Evolutionary conservation across 2,113 vertebrate species (phyloP).

Genomic region (Australoheros scitulus): DNA sequence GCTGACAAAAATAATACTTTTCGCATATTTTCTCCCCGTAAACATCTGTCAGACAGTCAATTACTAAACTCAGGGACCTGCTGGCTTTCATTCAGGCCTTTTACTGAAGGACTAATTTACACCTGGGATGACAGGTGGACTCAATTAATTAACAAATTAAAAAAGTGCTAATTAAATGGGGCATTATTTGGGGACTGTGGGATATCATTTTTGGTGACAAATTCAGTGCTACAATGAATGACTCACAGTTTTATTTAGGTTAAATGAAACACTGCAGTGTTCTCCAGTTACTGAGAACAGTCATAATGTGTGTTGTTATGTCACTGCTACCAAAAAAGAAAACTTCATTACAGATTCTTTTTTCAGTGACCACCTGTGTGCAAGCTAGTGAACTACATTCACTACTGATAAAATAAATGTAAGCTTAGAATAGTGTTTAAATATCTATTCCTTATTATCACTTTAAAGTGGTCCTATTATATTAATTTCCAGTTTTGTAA

Average conservation of each 20-base stretch:
- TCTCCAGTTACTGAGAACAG: background rate
- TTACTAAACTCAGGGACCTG: slow-evolving; percentile 3
- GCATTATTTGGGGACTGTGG: slow-evolving; percentile 6
- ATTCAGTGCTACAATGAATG: background rate
- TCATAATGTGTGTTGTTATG: background rate
- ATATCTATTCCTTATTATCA: background rate
- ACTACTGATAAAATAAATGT: background rate
- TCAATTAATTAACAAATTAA: slow-evolving; percentile 34
- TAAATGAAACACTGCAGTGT: background rate
- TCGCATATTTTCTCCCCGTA: background rate
- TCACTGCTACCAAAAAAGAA: background rate
- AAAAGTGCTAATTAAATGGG: slow-evolving; percentile 25
- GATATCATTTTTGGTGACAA: background rate
- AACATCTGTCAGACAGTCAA: background rate
- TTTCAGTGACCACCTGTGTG: background rate
- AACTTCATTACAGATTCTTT: background rate
- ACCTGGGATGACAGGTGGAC: slow-evolving; percentile 40
- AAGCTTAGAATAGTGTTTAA: background rate
- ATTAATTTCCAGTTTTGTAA: background rate
- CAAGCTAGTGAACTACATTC: background rate
- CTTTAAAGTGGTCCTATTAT: background rate
- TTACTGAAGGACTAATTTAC: slow-evolving; percentile 4
- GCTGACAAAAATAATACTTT: background rate
- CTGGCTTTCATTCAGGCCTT: slow-evolving; percentile 11
- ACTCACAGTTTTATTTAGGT: background rate